Evolutionary conservation across 2,797 vertebrate genomes (phyloP), one percentile per base, ranked within the genome.

Genomic region (Hypotaenidia philippensis): DNA sequence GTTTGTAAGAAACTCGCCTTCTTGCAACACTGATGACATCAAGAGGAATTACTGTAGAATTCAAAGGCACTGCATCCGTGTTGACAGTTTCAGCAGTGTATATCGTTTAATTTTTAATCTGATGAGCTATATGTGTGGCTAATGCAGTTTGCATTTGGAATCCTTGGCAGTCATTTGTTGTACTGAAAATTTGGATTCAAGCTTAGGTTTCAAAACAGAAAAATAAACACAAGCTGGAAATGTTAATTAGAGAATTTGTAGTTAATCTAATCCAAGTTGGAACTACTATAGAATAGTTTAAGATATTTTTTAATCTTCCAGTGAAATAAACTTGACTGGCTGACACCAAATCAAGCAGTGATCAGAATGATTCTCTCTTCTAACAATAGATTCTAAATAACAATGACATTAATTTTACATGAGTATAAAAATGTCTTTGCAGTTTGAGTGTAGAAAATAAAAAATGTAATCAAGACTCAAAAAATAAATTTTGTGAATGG

Each of bases 21-120:
- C 87, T 96, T 93, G 94, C 82, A 86, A 83, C 92, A 65, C 69
- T 93, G 88, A 96, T 69, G 93, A 84, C 76, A 95, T 96, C 92
- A 93, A 94, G 95, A 93, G 77, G 90, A 96, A 93, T 96, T 87
- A 64, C 16, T 63, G 63, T 55, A 81, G 79, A 96, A 96, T 93
- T 96, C 95, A 97, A 96, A 97, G 76, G 18, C 57, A n/a, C 41
- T 72, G 83, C 49, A 52, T 50, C 44, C 93, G 14, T 79, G 66
- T 53, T 96, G 93, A 97, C 92, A 94, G 64, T 87, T 93, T 91
- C 89, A 72, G 47, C 20, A 40, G 64, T 52, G 47, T 23, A 41
- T 66, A 69, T 64, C 7, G 2, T 80, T 96, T 94, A 94, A 96
- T 95, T 96, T 96, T 97, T 96, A 96, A 97, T 96, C 83, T 88